Evolutionary conservation across 2,113 vertebrate genomes (phyloP).

Genomic region (Manacus vitellinus): DNA sequence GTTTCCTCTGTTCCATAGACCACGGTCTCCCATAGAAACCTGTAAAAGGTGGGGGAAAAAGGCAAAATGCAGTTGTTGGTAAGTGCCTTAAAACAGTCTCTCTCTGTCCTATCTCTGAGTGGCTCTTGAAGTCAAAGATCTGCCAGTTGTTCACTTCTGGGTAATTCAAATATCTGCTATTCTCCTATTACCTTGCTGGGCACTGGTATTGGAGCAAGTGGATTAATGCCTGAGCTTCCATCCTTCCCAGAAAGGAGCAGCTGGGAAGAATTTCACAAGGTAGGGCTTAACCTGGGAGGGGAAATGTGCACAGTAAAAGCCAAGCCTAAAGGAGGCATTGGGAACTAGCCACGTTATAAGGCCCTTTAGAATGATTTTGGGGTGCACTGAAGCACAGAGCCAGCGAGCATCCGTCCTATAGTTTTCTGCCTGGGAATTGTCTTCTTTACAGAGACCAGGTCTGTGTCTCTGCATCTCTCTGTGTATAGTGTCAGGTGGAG

Average conservation of each 20-base stretch:
- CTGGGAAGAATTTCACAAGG: neutral
- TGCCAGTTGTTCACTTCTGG: neutral
- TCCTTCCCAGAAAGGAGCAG: neutral
- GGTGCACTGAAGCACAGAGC: neutral
- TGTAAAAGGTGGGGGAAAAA: neutral
- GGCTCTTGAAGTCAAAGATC: neutral
- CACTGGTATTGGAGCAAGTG: too few species aligned
- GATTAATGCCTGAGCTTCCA: neutral
- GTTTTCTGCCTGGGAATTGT: neutral
- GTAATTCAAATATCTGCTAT: neutral
- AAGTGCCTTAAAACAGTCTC: neutral
- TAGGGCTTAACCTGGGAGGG: neutral
- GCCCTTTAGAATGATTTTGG: neutral
- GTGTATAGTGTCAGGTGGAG: neutral
- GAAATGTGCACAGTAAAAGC: neutral
- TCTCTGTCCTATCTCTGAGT: neutral
- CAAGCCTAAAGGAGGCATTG: neutral
- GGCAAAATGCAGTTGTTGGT: neutral
- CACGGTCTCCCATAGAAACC: constrained; percentile 89
- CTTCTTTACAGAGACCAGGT: neutral
- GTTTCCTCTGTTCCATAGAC: constrained; percentile 88
- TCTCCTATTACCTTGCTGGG: neutral
- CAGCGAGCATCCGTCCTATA: neutral
- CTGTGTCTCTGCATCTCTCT: neutral
- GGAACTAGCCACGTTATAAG: neutral